phyloP scores from a whole-genome alignment of 1,140 invertebrate genomes.

The Eumaeus atala region DNA sequence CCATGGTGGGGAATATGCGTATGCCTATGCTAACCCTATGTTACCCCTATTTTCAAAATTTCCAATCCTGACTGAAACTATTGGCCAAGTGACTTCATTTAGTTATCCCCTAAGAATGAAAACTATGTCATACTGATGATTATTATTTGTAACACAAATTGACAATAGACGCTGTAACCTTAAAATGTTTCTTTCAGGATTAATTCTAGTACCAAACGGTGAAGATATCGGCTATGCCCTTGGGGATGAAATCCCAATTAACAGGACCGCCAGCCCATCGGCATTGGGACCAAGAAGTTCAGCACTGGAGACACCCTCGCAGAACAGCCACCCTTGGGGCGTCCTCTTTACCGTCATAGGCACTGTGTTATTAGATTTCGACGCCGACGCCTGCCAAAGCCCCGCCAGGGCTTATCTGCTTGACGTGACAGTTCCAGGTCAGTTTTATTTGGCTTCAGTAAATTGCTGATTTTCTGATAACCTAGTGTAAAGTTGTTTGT shows the following conservation, averaged over 20 bases:
- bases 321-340: slow-evolving; percentile 84
- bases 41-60: too few species aligned
- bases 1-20: too few species aligned
- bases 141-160: too few species aligned
- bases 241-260: slow-evolving; percentile 78
- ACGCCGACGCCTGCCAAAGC: slow-evolving; percentile 96
- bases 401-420: slow-evolving; percentile 93
- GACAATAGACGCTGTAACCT: too few species aligned
- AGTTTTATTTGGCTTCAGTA: slow-evolving; percentile 27
- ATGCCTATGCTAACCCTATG: too few species aligned
- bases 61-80: too few species aligned
- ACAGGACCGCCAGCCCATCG: slow-evolving; percentile 47
- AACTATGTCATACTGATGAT: too few species aligned
- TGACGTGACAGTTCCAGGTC: slow-evolving; percentile 92
- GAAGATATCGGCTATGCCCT: slow-evolving; percentile 86
- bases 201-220: slow-evolving; percentile 93
- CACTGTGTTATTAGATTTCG: slow-evolving; percentile 94
- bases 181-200: slow-evolving; percentile 73
- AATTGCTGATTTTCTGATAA: slow-evolving; percentile 26
- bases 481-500: slow-evolving; percentile 18
- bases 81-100: too few species aligned
- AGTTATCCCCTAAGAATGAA: too few species aligned
- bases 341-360: slow-evolving; percentile 95
- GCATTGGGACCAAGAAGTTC: slow-evolving; percentile 56
- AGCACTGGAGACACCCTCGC: slow-evolving; percentile 42